phyloP scores from a whole-genome alignment of 2,113 vertebrate species.

The Ceyx margarethae region DNA sequence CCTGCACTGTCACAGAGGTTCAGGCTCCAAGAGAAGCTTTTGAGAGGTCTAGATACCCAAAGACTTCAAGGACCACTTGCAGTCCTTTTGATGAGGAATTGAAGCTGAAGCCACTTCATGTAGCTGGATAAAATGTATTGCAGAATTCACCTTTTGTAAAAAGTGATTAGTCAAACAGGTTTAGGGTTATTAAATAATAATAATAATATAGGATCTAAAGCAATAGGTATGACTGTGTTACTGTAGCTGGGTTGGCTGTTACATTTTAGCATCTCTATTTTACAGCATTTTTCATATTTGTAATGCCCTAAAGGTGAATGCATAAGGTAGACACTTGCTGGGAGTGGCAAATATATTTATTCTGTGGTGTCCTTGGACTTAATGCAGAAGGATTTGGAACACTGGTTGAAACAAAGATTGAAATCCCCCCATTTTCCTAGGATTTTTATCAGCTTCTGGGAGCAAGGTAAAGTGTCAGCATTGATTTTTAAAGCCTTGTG shows the following conservation, averaged over 20 bases:
- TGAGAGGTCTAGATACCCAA: neutral
- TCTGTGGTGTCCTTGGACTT: neutral
- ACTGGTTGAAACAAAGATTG: neutral
- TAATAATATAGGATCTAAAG: neutral
- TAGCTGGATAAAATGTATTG: neutral
- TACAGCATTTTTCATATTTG: neutral
- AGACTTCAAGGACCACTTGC: neutral
- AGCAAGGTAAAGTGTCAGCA: neutral
- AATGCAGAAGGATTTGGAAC: neutral
- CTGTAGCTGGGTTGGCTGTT: neutral
- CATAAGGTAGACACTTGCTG: neutral
- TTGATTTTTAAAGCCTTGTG: neutral
- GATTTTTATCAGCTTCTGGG: neutral
- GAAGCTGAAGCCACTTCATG: neutral
- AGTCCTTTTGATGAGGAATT: neutral
- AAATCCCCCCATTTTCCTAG: neutral
- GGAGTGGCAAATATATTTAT: neutral
- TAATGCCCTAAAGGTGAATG: neutral
- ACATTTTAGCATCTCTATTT: neutral
- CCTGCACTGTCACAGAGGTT: neutral
- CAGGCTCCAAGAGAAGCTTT: neutral
- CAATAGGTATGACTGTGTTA: neutral
- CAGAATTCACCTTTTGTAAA: neutral
- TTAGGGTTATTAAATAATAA: neutral
- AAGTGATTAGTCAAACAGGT: neutral